These are phyloP conservation scores for Hippopotamus amphibius DNA, from an alignment of 2,113 vertebrate species.

Conservation along the genomic window DNA sequence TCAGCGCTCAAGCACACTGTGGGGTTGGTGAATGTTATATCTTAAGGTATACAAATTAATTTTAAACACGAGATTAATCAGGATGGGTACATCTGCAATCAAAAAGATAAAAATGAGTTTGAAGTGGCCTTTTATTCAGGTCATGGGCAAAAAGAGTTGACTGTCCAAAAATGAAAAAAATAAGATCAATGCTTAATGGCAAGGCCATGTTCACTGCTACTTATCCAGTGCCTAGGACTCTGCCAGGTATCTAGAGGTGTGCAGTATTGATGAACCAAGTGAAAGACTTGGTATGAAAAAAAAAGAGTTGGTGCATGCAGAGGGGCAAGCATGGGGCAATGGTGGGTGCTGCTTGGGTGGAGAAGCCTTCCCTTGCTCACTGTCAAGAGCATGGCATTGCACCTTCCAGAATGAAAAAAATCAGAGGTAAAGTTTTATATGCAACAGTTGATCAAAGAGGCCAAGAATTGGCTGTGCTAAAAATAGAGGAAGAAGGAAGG, in stretches of 20 bases:
- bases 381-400: background rate
- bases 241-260: background rate
- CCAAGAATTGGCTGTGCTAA: background rate
- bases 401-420: conserved; percentile 10
- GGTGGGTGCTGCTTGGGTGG: background rate
- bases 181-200: background rate
- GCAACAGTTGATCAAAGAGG: background rate
- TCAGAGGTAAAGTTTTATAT: background rate
- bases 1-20: background rate
- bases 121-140: conserved; percentile 34
- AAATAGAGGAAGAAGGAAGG: conserved; percentile 16
- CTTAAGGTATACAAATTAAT: background rate
- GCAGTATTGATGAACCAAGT: conserved; percentile 10
- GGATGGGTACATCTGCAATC: background rate
- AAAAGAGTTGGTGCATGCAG: background rate
- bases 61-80: conserved; percentile 31
- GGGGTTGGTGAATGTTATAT: background rate
- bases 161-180: conserved; percentile 11
- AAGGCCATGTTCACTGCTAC: background rate
- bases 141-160: background rate
- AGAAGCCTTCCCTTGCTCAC: background rate
- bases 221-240: background rate
- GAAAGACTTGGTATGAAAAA: conserved; percentile 2
- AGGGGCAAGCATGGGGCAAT: background rate
- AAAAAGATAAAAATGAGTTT: conserved; percentile 27